Conservation (phyloP, 2,113 vertebrate species). For the Muscicapa adusta region DNA sequence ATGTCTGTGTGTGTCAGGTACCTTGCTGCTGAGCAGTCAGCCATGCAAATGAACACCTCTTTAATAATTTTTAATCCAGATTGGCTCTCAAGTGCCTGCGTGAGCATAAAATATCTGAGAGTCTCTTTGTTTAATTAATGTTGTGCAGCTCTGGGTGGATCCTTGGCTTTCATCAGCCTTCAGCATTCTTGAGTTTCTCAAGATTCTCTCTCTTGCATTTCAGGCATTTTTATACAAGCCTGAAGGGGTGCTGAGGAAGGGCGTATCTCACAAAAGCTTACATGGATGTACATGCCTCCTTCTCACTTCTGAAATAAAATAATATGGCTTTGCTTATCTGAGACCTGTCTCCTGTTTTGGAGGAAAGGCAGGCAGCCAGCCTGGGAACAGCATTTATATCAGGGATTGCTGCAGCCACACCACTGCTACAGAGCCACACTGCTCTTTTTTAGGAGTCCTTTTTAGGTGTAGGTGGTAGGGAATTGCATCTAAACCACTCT, state of each 20-base stretch:
- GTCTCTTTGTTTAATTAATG: not conserved
- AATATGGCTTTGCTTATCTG: not conserved
- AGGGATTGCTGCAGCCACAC: not conserved
- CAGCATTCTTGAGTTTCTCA: not conserved
- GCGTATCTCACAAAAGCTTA: not conserved
- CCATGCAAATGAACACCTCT: not conserved
- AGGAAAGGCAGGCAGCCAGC: not conserved
- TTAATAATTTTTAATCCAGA: not conserved
- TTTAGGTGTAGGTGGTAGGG: not conserved
- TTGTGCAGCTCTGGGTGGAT: slow-evolving; percentile 7
- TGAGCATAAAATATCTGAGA: not conserved
- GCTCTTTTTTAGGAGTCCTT: not conserved
- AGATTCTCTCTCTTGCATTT: not conserved
- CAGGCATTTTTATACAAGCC: not conserved
- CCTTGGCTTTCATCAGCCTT: slow-evolving; percentile 1
- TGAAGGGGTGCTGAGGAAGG: not conserved
- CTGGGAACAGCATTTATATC: not conserved
- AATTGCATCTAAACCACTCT: not conserved
- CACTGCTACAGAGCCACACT: not conserved
- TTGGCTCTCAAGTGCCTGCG: not conserved
- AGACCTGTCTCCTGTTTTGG: not conserved
- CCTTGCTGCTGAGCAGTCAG: not conserved
- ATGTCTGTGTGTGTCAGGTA: not conserved
- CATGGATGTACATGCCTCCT: not conserved
- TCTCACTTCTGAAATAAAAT: not conserved